Conservation (phyloP, 2,797 vertebrate genomes). For the Adrianichthys oophorus region DNA sequence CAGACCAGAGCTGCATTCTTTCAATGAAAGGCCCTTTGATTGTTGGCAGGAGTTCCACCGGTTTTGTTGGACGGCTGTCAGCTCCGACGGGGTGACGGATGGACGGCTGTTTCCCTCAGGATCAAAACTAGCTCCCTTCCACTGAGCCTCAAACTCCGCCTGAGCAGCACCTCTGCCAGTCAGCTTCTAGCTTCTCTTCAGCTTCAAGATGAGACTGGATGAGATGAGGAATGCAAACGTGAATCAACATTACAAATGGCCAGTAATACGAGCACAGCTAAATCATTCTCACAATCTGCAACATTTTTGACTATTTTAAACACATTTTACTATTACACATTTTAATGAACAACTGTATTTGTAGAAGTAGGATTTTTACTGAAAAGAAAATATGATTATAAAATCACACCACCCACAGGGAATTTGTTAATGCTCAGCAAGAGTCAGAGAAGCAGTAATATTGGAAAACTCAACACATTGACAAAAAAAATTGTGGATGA, state of each 20-base stretch:
- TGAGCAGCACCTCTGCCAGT: slow-evolving; percentile 77
- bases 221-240: slow-evolving; percentile 35
- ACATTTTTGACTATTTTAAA: not conserved
- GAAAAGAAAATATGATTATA: slow-evolving; percentile 1
- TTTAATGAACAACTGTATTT: not conserved
- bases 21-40: slow-evolving; percentile 78
- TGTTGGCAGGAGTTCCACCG: slow-evolving; percentile 71
- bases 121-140: slow-evolving; percentile 72
- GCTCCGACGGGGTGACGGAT: slow-evolving; percentile 74
- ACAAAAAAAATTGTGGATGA: not conserved
- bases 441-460: slow-evolving; percentile 3
- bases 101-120: slow-evolving; percentile 72
- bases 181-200: slow-evolving; percentile 64
- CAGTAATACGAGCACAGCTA: slow-evolving; percentile 15
- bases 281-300: not conserved
- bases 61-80: slow-evolving; percentile 77
- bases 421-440: slow-evolving; percentile 27
- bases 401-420: not conserved
- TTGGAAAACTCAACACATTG: slow-evolving; percentile 3
- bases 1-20: slow-evolving; percentile 72
- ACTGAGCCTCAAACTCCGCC: slow-evolving; percentile 64
- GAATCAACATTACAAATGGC: slow-evolving; percentile 20
- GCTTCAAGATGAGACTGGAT: slow-evolving; percentile 27
- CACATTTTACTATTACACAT: not conserved
- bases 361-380: not conserved